phyloP scores from a whole-genome alignment of 2,797 vertebrate species.

The Helicolenus hilgendorfi region DNA sequence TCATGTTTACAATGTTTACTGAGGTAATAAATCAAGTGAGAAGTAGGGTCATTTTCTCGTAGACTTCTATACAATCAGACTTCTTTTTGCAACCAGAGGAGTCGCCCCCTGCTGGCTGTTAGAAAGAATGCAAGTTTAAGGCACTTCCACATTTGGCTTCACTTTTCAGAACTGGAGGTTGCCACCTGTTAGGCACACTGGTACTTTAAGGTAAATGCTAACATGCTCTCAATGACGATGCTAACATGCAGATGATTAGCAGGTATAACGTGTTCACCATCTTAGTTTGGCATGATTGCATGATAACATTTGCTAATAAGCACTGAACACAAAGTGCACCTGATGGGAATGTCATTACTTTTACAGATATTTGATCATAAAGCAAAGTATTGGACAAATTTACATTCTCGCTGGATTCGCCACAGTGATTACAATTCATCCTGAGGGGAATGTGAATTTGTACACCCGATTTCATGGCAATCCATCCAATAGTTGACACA shows the following conservation, averaged over 20 bases:
- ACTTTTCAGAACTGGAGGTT: no score
- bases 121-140: no score
- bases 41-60: no score
- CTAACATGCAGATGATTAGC: neutral
- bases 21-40: no score
- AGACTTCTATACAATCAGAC: no score
- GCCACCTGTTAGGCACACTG: no score
- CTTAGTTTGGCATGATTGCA: neutral
- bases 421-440: neutral
- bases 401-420: neutral
- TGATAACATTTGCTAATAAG: neutral
- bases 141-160: no score
- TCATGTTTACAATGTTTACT: no score
- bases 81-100: no score
- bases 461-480: neutral
- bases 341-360: neutral
- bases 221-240: neutral
- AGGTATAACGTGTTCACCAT: neutral
- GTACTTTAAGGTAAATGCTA: neutral
- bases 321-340: neutral
- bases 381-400: neutral
- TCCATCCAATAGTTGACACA: neutral
- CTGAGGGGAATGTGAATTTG: neutral
- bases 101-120: no score
- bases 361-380: no score